These are phyloP conservation scores for Enteromius paludinosus DNA, from an alignment of 2,797 vertebrate species.

Conservation along the genomic window DNA sequence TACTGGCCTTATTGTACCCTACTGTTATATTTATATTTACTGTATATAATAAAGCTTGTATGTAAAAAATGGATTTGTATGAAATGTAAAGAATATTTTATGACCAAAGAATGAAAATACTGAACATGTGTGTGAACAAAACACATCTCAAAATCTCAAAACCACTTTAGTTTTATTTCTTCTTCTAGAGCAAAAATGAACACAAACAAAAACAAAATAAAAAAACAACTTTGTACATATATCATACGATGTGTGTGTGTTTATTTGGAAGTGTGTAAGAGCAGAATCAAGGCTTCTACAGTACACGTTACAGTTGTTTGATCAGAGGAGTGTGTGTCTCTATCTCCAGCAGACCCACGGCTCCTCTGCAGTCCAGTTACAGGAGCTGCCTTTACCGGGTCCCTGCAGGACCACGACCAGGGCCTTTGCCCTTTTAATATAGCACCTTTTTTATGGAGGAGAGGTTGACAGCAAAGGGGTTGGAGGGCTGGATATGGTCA, in stretches of 20 bases:
- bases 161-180: slow-evolving; percentile 39
- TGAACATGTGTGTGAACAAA: not conserved
- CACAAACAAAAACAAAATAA: slow-evolving; percentile 40
- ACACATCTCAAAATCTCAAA: not conserved
- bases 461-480: slow-evolving; percentile 6
- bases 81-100: not conserved
- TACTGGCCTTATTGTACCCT: not conserved
- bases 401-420: slow-evolving; percentile 33
- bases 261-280: slow-evolving; percentile 34
- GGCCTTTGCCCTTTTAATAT: slow-evolving; percentile 40
- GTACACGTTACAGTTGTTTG: slow-evolving; percentile 40
- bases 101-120: not conserved
- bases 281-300: slow-evolving; percentile 47
- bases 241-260: slow-evolving; percentile 32
- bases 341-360: slow-evolving; percentile 34
- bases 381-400: slow-evolving; percentile 55
- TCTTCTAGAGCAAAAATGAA: slow-evolving; percentile 42
- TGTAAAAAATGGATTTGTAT: not conserved
- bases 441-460: slow-evolving; percentile 51
- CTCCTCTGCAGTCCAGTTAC: slow-evolving; percentile 47
- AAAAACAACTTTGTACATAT: slow-evolving; percentile 55
- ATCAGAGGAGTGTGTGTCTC: slow-evolving; percentile 30
- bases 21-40: not conserved
- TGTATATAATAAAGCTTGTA: not conserved
- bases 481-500: slow-evolving; percentile 13